Evolutionary conservation across 1,140 invertebrate genomes (phyloP), one percentile per base, ranked within the genome.

Genomic region (Hyles euphorbiae): DNA sequence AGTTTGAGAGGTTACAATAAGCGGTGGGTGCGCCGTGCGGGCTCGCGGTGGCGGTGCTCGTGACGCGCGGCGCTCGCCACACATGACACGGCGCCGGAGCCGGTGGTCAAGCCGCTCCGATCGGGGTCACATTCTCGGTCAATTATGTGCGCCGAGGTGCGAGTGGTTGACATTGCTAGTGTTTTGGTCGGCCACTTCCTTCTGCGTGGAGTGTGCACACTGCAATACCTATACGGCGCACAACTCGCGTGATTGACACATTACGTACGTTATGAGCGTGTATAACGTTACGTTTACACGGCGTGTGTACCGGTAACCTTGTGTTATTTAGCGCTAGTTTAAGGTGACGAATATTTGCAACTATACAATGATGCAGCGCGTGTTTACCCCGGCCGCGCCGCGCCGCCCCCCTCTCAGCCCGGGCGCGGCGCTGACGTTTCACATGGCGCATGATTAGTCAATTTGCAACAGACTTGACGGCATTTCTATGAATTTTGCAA

Each of bases 131-230:
- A 60, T 58, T 69, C 68, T 65, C 67, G 62, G 68, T 72, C 71
- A 66, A 65, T 72, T 61, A 64, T 72, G 67, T 72, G 68, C 63
- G 64, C 68, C 36, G 36, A 67, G 60, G 70, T 59, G 56, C 58
- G 59, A 68, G 57, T 62, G 60, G 73, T 75, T 81, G 77, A 81
- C 81, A 83, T 83, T 83, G 75, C 66, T 56, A 65, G 56, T 65
- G 65, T 72, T 79, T 76, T 72, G 58, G 72, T 65, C 67, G 71
- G 51, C 52, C 47, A 69, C 77, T 81, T 80, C 79, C 76, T 81
- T 68, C 68, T 70, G 66, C 59, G 62, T 63, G 53, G 48, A 63
- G 52, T 46, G 53, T 10, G n/a, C 50, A 22, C 34, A 22, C 22
- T 22, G 22, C 22, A 22, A 22, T 40, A 40, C 36, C 4, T 40